Percentiles rank a stretch among this genome's conserved stretches.
These are phyloP conservation scores for Drosophila stalkeri DNA, from an alignment of 2,888 invertebrate genomes.

Conservation along the genomic window DNA sequence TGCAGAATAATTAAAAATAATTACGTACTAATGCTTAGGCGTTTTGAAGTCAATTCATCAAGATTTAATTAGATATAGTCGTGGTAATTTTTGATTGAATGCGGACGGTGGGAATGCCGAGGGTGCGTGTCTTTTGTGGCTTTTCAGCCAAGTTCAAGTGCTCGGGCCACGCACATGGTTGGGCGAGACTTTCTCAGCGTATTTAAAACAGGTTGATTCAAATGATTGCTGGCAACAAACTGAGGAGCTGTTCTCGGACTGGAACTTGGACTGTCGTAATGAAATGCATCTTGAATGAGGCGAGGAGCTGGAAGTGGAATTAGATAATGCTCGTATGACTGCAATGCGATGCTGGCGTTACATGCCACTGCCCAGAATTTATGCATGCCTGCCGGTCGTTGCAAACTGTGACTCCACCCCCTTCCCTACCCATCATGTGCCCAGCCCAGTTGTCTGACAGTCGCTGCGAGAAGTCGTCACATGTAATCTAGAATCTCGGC, in stretches of 20 bases:
- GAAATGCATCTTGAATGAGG: slow-evolving; percentile 38
- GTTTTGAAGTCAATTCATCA: slow-evolving; percentile 26
- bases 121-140: slow-evolving; percentile 35
- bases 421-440: neutral
- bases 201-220: slow-evolving; percentile 73
- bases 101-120: slow-evolving; percentile 34
- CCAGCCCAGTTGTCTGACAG: slow-evolving; percentile 28
- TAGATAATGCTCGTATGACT: slow-evolving; percentile 73
- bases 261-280: slow-evolving; percentile 38
- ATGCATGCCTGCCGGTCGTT: slow-evolving; percentile 67
- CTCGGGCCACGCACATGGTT: slow-evolving; percentile 24
- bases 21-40: slow-evolving; percentile 34
- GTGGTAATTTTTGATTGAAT: slow-evolving; percentile 32
- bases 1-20: slow-evolving; percentile 27
- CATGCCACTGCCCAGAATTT: slow-evolving; percentile 74
- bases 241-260: slow-evolving; percentile 34
- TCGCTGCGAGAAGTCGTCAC: slow-evolving; percentile 61
- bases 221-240: slow-evolving; percentile 64
- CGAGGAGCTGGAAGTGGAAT: slow-evolving; percentile 51
- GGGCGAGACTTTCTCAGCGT: slow-evolving; percentile 60
- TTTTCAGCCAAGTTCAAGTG: slow-evolving; percentile 25
- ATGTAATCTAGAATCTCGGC: slow-evolving; percentile 77
- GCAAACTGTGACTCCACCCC: slow-evolving; percentile 26
- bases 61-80: slow-evolving; percentile 42
- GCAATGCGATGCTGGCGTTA: slow-evolving; percentile 78